Conservation (phyloP, 2,797 vertebrate genomes). For the Catostomus latipinnis region DNA sequence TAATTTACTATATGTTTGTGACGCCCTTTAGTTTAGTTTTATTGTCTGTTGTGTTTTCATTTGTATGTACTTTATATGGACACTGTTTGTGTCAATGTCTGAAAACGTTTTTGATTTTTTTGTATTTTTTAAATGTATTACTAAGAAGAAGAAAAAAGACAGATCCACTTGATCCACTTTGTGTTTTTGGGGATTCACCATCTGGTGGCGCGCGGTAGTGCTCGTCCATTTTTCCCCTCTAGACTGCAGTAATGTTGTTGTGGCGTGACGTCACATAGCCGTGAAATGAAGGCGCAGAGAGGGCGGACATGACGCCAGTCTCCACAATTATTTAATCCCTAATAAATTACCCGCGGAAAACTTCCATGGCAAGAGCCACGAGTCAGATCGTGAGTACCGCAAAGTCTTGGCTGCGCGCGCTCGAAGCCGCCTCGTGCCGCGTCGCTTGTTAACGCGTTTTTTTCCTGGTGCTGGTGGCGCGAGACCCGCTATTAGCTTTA, state of each 20-base stretch:
- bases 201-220: no score
- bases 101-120: no score
- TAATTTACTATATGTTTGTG: no score
- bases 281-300: conserved; percentile 86
- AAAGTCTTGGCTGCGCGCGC: conserved; percentile 49
- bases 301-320: conserved; percentile 86
- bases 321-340: conserved; percentile 86
- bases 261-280: conserved; percentile 89
- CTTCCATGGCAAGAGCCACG: conserved; percentile 95
- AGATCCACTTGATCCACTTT: no score
- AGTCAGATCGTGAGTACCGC: conserved; percentile 89
- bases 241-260: conserved; percentile 86
- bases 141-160: no score
- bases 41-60: no score
- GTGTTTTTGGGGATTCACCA: no score
- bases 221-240: conserved; percentile 65
- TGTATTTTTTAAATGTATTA: no score
- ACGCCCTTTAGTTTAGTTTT: no score
- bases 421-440: conserved; percentile 73
- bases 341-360: conserved; percentile 85
- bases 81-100: no score
- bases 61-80: no score
- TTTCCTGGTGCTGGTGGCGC: conserved; percentile 71
- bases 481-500: conserved; percentile 48
- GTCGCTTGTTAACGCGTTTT: conserved; percentile 72